phyloP scores from a whole-genome alignment of 2,797 vertebrate genomes.

The Rhincodon typus region DNA sequence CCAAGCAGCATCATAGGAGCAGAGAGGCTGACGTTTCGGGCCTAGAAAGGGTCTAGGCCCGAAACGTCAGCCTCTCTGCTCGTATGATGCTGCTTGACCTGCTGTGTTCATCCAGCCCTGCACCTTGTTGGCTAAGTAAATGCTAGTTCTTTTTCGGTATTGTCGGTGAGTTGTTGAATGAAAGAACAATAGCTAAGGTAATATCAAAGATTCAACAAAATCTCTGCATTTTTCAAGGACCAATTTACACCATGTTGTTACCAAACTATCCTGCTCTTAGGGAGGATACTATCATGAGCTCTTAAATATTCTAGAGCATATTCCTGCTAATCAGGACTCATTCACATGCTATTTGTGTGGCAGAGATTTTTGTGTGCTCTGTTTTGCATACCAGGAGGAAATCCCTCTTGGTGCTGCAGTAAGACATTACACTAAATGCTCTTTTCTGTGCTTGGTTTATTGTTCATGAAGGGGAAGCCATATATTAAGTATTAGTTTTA shows the following conservation, averaged over 20 bases:
- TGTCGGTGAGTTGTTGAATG: not conserved
- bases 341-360: not conserved
- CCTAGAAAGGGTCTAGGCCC: too few species aligned
- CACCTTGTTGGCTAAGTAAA: too few species aligned
- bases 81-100: too few species aligned
- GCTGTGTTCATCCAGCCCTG: too few species aligned
- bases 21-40: too few species aligned
- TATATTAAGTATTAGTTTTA: too few species aligned
- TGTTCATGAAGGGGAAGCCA: not conserved
- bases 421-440: not conserved
- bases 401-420: not conserved
- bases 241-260: not conserved
- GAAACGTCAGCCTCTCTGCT: too few species aligned
- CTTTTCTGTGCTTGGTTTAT: not conserved
- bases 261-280: not conserved
- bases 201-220: not conserved
- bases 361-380: not conserved
- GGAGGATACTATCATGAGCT: not conserved
- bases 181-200: not conserved
- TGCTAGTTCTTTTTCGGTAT: not conserved
- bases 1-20: too few species aligned
- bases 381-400: not conserved
- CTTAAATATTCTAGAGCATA: not conserved
- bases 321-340: not conserved
- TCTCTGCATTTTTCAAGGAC: not conserved